These are phyloP conservation scores for Sebastes hubbsi DNA, from an alignment of 2,797 vertebrate species.

Conservation along the genomic window DNA sequence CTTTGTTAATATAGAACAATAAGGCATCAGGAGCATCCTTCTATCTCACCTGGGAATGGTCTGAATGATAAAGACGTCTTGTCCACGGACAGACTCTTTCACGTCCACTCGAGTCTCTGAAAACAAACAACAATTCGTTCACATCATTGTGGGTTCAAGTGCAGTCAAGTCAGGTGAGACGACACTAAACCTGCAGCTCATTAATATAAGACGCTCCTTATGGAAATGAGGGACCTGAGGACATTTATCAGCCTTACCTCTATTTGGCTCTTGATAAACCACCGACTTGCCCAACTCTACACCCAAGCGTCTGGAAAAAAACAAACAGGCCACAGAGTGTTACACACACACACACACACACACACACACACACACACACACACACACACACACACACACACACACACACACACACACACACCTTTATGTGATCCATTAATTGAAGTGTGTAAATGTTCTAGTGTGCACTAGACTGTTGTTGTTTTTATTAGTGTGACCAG, in stretches of 20 bases:
- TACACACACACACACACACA: neutral
- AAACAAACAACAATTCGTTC: neutral
- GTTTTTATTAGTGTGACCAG: neutral
- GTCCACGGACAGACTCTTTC: constrained; percentile 96
- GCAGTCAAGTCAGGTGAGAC: neutral
- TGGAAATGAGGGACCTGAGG: neutral
- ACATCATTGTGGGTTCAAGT: neutral
- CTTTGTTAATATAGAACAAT: neutral
- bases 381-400: too few species aligned
- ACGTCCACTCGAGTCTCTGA: constrained; percentile 97
- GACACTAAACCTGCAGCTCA: neutral
- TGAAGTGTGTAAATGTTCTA: neutral
- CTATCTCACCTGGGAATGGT: constrained; percentile 92
- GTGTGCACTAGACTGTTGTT: neutral
- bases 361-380: too few species aligned
- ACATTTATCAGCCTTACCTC: constrained; percentile 81
- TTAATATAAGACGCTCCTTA: neutral
- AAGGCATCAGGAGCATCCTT: neutral
- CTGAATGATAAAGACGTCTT: constrained; percentile 98
- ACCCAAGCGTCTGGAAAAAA: constrained; percentile 86
- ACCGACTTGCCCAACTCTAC: constrained; percentile 95
- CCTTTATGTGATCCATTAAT: neutral
- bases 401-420: neutral
- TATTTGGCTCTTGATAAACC: constrained; percentile 94
- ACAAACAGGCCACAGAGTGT: neutral